Conservation (phyloP, 2,797 vertebrate genomes). For the Hephaestus fuliginosus region DNA sequence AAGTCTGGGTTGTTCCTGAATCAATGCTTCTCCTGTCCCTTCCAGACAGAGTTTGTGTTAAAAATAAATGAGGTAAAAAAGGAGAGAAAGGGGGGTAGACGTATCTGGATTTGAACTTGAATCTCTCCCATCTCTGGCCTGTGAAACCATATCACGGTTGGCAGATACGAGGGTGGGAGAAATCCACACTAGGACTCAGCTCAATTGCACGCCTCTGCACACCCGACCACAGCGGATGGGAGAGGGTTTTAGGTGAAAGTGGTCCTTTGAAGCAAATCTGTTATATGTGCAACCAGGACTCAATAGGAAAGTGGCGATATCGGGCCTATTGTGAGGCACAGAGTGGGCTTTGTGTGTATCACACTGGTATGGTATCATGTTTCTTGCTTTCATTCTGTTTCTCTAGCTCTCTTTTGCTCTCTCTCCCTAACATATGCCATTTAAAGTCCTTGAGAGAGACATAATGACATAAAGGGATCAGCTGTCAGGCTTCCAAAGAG, state of each 20-base stretch:
- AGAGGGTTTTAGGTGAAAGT: constrained; percentile 55
- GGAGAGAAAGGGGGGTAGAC: constrained; percentile 1
- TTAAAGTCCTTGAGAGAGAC: constrained; percentile 68
- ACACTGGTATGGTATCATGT: constrained; percentile 65
- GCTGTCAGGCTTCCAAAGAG: constrained; percentile 64
- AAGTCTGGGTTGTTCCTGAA: constrained; percentile 25
- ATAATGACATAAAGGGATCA: constrained; percentile 66
- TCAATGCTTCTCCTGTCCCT: constrained; percentile 14
- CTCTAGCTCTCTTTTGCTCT: constrained; percentile 42
- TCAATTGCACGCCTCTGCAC: constrained; percentile 33
- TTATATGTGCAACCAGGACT: constrained; percentile 53
- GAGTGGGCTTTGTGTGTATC: constrained; percentile 73
- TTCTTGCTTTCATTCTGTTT: constrained; percentile 69
- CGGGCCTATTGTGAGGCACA: constrained; percentile 68
- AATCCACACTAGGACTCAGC: constrained; percentile 29
- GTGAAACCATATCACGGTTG: constrained; percentile 38
- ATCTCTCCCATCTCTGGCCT: constrained; percentile 38
- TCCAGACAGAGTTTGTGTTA: constrained; percentile 18
- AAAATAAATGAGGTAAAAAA: constrained; percentile 17
- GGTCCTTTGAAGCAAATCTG: constrained; percentile 69
- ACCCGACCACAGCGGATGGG: constrained; percentile 9
- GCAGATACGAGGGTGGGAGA: constrained; percentile 21
- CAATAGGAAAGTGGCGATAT: constrained; percentile 67
- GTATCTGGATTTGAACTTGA: constrained; percentile 51
- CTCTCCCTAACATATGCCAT: constrained; percentile 64